phyloP scores from a whole-genome alignment of 2,797 vertebrate genomes.

The Tokudaia muenninki region DNA sequence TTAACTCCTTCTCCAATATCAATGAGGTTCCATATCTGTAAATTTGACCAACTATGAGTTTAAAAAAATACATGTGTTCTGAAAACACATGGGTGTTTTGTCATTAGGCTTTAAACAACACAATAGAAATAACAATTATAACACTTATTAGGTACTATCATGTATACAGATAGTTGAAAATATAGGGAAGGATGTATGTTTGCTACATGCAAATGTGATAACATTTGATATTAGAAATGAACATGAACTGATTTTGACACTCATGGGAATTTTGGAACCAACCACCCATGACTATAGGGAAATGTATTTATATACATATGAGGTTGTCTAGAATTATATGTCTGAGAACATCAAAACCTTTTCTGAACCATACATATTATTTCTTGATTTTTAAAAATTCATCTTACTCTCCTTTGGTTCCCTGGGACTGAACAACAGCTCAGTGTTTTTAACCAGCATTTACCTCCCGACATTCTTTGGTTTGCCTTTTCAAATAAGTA shows the following conservation, averaged over 20 bases:
- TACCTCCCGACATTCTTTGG: slow-evolving; percentile 76
- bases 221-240: background rate
- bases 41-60: background rate
- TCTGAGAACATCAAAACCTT: slow-evolving; percentile 47
- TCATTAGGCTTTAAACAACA: background rate
- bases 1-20: background rate
- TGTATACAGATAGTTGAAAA: background rate
- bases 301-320: background rate
- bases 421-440: slow-evolving; percentile 78
- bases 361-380: slow-evolving; percentile 75
- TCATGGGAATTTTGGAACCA: background rate
- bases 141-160: background rate
- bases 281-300: background rate
- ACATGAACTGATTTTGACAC: background rate
- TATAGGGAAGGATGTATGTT: background rate
- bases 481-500: slow-evolving; percentile 81
- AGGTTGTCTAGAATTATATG: slow-evolving; percentile 72
- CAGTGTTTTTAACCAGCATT: slow-evolving; percentile 79
- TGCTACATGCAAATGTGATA: background rate
- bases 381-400: slow-evolving; percentile 72
- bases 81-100: background rate
- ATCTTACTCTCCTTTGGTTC: slow-evolving; percentile 75
- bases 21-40: background rate
- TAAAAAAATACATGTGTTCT: background rate
- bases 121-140: background rate